A percentile compares a stretch with the other conserved stretches of the same genome.
These are phyloP conservation scores for Lepidurus couesii DNA, from an alignment of 1,140 invertebrate genomes.

Conservation along the genomic window DNA sequence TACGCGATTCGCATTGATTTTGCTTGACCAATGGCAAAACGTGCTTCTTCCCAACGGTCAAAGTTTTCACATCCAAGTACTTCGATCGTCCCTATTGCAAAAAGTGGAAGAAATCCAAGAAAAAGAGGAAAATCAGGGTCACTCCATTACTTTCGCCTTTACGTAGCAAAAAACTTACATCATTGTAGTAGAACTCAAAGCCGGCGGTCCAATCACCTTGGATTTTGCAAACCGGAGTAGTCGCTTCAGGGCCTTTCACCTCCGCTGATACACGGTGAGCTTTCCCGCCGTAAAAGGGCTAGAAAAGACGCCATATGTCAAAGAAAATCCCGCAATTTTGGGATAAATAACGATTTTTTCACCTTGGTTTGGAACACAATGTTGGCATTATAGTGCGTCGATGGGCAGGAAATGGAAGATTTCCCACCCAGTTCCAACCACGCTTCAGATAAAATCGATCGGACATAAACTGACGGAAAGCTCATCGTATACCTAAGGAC, in stretches of 20 bases:
- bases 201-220: constrained; percentile 53
- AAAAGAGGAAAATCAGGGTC: not conserved
- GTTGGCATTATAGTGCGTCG: constrained; percentile 43
- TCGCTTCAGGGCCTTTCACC: constrained; percentile 43
- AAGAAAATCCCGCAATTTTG: not conserved
- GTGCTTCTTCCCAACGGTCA: constrained; percentile 47
- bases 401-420: constrained; percentile 44
- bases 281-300: constrained; percentile 51
- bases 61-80: constrained; percentile 47
- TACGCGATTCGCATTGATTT: constrained; percentile 46
- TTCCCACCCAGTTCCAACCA: constrained; percentile 51
- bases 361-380: constrained; percentile 50
- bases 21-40: constrained; percentile 44
- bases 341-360: not conserved
- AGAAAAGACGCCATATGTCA: not conserved
- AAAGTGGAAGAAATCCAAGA: not conserved
- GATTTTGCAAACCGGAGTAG: constrained; percentile 44
- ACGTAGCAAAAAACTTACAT: constrained; percentile 37
- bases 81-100: constrained; percentile 32
- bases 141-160: not conserved
- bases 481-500: constrained; percentile 44
- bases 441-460: constrained; percentile 49
- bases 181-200: constrained; percentile 45
- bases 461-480: constrained; percentile 47
- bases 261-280: constrained; percentile 47